Base-by-base conservation (phyloP, 30 jellyfish, hydroid and myxozoan genomes). In the Hydractinia echinata region DNA sequence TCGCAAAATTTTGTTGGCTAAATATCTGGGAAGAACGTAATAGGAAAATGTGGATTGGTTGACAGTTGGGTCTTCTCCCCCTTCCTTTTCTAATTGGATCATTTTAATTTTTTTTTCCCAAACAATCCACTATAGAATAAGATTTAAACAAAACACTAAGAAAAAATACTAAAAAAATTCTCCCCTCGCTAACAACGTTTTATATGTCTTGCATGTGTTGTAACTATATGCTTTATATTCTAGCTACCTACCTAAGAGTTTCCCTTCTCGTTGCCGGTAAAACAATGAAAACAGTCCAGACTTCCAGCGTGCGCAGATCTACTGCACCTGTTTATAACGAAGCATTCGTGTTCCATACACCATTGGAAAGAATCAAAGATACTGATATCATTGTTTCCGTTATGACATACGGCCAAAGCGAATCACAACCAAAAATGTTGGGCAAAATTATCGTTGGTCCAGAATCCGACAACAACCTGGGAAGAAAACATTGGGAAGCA, bases 401-500 rank as follows among this genome's bases (percentile, higher is more conserved):
- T 53, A 67, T 85, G 61, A 79, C 87, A 49, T 58, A 74, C 60
- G 80, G 61, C 16, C 74, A 70, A 15, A 62, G 39, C 67, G 80
- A 81, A 5, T 67, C 62, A 5, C 18, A 19, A n/a, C 87, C 86
- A 30, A 70, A 82, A 72, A 18, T 72, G 66, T 68, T 90, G 4
- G 95, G 97, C 5, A 61, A 78, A 55, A 78, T 90, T 64, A 73
- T 82, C 70, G 89, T 84, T 76, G 97, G 97, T 62, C 89, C 88
- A 7, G 69, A 85, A 13, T 61, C 95, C 11, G 97, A 86, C 11
- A 54, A 89, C 15, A 90, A 85, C 53, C 86, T 90, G 4, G 97
- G 97, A 56, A 84, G 97, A 15, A 90, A 90, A 76, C 97, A 90
- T 72, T 90, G 97, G 97, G 95, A 85, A 76, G 93, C 97, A 5